Base-by-base conservation (phyloP, 2,113 vertebrate species). In the western clawed frog (Xenopus tropicalis) region DNA sequence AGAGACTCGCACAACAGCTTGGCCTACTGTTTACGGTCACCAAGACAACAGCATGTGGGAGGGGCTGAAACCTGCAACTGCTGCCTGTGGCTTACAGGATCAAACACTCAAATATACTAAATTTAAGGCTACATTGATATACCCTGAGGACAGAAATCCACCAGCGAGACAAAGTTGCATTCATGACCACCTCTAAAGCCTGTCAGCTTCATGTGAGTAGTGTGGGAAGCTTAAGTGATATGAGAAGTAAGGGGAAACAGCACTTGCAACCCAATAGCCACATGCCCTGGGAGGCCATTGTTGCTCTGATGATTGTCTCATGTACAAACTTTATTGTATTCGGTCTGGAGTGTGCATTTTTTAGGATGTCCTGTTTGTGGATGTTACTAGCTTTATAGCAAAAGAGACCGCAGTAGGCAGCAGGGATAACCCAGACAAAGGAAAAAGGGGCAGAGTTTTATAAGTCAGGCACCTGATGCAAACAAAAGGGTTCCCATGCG, bases 11-110 rank as follows among this genome's bases (percentile, higher is more conserved):
- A 58, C 71, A 66, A 44, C 42, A n/a, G 57, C 48, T 16, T 6
- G 3, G 0, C 1, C 11, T 23, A 23, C 22, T 88, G 89, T 88
- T 89, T 84, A 84, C 52, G 0, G 73, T 88, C 82, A 82, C 90
- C 84, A 1, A 4, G 80, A 86, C 83, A 85, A 80, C 75, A 17
- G 1, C 10, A 13, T 13, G 43, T 61, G 66, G 25, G 7, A n/a
- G 68, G n/a, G 52, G 23, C 61, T 51, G 57, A 51, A 21, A 14
- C n/a, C 19, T 21, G 71, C 71, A 66, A 29, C 71, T 66, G 71
- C 51, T 66, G 23, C 25, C 25, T 52, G 58, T 13, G 63, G 44
- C 61, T 23, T 65, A 37, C 29, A 37, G 29, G 29, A 37, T 37
- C 29, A 37, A 24, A 69, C 21, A 21, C 44, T 51, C 44, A 66